Conservation (phyloP, 2,113 vertebrate genomes). For the Platichthys flesus region DNA sequence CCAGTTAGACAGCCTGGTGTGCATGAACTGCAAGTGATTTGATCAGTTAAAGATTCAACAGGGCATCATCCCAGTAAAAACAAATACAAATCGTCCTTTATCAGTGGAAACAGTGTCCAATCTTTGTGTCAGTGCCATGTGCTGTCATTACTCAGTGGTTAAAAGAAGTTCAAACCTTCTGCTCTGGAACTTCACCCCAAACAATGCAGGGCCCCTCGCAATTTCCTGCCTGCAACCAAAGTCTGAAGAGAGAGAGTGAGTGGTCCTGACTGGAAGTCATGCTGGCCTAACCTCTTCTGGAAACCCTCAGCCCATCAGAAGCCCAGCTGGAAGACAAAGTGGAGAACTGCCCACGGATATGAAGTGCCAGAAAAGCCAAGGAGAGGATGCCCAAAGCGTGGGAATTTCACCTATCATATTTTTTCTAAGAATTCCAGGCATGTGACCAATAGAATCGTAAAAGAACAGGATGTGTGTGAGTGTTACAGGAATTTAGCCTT, state of each 20-base stretch:
- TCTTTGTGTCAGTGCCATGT: background rate
- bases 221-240: constrained; percentile 66
- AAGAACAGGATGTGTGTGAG: constrained; percentile 52
- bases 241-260: constrained; percentile 22
- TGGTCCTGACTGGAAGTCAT: constrained; percentile 41
- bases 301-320: constrained; percentile 17
- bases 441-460: constrained; percentile 49
- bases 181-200: constrained; percentile 17
- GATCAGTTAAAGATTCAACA: background rate
- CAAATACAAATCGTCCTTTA: no score
- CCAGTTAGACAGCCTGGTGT: no score
- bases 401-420: constrained; percentile 65
- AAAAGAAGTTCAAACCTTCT: constrained; percentile 19
- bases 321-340: constrained; percentile 39
- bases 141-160: constrained; percentile 3
- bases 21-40: no score
- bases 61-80: background rate
- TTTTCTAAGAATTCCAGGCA: constrained; percentile 53
- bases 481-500: constrained; percentile 45
- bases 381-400: constrained; percentile 61
- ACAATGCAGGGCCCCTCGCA: constrained; percentile 26
- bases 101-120: background rate
- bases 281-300: constrained; percentile 22
- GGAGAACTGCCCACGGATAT: constrained; percentile 42
- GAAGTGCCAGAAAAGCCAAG: constrained; percentile 28